A percentile compares a stretch with the other conserved stretches of the same genome.
Conservation (phyloP, 2,113 vertebrate genomes). For the Gymnobelideus leadbeateri region DNA sequence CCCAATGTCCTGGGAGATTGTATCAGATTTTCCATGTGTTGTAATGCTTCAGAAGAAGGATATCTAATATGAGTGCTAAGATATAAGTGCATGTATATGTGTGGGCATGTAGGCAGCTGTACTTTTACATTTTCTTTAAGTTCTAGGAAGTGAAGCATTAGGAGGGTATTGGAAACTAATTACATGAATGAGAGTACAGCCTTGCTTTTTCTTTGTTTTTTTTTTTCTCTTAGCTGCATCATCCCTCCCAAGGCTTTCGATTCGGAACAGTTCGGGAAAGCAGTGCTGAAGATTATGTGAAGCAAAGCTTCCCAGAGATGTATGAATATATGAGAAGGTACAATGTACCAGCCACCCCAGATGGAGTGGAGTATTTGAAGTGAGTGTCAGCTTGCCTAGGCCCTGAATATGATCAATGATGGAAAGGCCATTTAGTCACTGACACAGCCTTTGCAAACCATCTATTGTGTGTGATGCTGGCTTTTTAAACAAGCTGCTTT, state of each 20-base stretch:
- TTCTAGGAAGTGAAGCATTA: neutral
- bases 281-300: slow-evolving; percentile 93
- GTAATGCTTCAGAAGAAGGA: slow-evolving; percentile 39
- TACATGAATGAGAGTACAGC: slow-evolving; percentile 37
- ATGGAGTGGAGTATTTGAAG: slow-evolving; percentile 90
- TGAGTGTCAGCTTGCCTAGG: slow-evolving; percentile 80
- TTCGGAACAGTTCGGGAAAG: slow-evolving; percentile 93
- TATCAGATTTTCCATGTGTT: slow-evolving; percentile 17
- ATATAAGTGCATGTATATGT: neutral
- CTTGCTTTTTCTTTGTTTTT: slow-evolving; percentile 59
- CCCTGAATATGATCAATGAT: slow-evolving; percentile 3
- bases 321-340: slow-evolving; percentile 94
- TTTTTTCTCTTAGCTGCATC: slow-evolving; percentile 87
- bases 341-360: slow-evolving; percentile 90
- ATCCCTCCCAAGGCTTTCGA: slow-evolving; percentile 93
- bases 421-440: slow-evolving; percentile 9
- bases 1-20: neutral
- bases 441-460: neutral
- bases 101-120: neutral
- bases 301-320: slow-evolving; percentile 94
- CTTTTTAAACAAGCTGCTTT: slow-evolving; percentile 2
- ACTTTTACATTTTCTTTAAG: neutral
- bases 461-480: neutral
- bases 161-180: neutral
- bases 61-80: neutral